A percentile compares a stretch with the other conserved stretches of the same genome.
These are phyloP conservation scores for Choloepus didactylus DNA, from an alignment of 2,797 vertebrate species.

Conservation along the genomic window DNA sequence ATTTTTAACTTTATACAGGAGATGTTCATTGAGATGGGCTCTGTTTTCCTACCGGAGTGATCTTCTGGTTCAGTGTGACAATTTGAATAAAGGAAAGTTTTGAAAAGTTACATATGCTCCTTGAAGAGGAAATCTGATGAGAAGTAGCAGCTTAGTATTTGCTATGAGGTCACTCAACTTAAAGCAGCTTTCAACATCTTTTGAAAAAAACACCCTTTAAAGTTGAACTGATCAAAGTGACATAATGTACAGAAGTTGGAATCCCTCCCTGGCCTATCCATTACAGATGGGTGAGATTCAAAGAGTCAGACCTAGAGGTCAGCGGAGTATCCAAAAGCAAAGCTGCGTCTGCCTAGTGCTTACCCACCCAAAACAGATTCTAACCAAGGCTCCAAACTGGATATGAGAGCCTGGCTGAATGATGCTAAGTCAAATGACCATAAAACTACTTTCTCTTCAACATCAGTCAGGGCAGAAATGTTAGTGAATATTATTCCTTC, in stretches of 20 bases:
- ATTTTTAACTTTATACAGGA: slow-evolving; percentile 27
- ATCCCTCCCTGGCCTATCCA: neutral
- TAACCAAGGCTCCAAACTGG: neutral
- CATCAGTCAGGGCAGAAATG: neutral
- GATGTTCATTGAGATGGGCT: neutral
- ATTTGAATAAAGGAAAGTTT: slow-evolving; percentile 46
- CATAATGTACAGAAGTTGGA: slow-evolving; percentile 1
- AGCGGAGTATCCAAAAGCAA: neutral
- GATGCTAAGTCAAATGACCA: neutral
- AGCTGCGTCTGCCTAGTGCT: neutral
- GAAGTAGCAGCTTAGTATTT: slow-evolving; percentile 61
- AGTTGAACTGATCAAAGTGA: slow-evolving; percentile 66
- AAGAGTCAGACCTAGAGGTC: neutral
- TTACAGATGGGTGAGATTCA: neutral
- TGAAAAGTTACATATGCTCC: slow-evolving; percentile 64
- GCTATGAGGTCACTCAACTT: slow-evolving; percentile 67
- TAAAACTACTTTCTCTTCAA: neutral
- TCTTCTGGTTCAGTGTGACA: slow-evolving; percentile 8
- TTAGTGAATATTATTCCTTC: neutral
- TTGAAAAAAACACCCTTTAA: slow-evolving; percentile 69
- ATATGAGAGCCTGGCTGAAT: neutral
- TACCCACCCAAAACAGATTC: neutral
- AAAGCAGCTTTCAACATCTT: slow-evolving; percentile 72
- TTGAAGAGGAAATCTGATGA: slow-evolving; percentile 73
- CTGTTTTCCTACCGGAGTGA: neutral